Evolutionary conservation across 1,140 invertebrate species (phyloP).

Genomic region (Mylabris phalerata): DNA sequence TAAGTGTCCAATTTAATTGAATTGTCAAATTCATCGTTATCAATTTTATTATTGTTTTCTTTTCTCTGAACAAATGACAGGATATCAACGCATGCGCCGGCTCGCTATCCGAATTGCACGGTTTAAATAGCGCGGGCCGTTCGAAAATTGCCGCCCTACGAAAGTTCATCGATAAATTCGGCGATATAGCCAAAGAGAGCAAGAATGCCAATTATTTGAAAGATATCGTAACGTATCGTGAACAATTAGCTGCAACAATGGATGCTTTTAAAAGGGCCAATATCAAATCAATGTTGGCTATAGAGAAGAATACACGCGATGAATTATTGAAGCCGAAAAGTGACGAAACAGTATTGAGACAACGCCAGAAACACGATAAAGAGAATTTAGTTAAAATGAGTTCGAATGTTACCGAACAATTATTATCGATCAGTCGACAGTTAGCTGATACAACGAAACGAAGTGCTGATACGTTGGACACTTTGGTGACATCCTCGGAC

Average conservation of each 20-base stretch:
- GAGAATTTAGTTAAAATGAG: constrained; percentile 58
- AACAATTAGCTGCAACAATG: constrained; percentile 59
- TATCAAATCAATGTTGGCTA: constrained; percentile 62
- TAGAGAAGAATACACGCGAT: constrained; percentile 65
- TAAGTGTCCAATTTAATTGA: constrained; percentile 39
- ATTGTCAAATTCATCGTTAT: not conserved
- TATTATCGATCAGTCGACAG: constrained; percentile 73
- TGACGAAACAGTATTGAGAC: constrained; percentile 50
- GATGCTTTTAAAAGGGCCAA: constrained; percentile 73
- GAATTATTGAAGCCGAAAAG: constrained; percentile 55
- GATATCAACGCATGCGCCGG: constrained; percentile 62
- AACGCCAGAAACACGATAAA: constrained; percentile 59
- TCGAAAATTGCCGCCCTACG: constrained; percentile 56
- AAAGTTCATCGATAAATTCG: constrained; percentile 60
- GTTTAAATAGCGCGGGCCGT: constrained; percentile 65
- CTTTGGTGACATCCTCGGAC: constrained; percentile 63
- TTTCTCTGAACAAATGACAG: constrained; percentile 37
- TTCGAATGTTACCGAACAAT: constrained; percentile 70
- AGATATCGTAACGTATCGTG: constrained; percentile 60
- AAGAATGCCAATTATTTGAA: constrained; percentile 53
- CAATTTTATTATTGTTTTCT: not conserved
- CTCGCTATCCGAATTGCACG: constrained; percentile 59
- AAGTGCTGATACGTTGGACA: constrained; percentile 77
- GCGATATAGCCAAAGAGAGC: constrained; percentile 57
- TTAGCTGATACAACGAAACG: constrained; percentile 79